Evolutionary conservation across 30 jellyfish, hydroid and myxozoan genomes (phyloP).

Genomic region (Aurelia aurita complex sp. Pacific): DNA sequence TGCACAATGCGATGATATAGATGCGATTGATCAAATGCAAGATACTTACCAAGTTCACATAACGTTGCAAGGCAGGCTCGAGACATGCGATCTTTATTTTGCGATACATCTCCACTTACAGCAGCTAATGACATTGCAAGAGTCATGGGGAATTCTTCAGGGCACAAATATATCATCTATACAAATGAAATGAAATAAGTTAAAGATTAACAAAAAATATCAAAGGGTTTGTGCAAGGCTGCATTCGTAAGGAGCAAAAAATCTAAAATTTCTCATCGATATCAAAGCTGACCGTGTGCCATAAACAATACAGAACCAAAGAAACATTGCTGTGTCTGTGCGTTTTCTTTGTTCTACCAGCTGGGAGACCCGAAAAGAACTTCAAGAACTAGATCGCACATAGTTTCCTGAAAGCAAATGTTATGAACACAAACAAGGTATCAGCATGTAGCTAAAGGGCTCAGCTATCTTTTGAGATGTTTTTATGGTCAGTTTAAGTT

Average conservation of each 20-base stretch:
- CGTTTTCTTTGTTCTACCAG: no score
- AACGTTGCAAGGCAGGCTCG: constrained; percentile 96
- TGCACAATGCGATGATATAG: no score
- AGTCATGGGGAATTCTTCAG: constrained; percentile 87
- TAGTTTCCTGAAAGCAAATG: no score
- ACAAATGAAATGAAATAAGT: not conserved
- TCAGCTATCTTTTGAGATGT: no score
- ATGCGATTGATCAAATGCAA: no score
- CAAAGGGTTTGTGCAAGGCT: not conserved
- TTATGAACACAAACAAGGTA: no score
- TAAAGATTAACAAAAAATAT: not conserved
- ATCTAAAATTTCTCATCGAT: not conserved
- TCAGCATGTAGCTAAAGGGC: no score
- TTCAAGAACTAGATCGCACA: no score
- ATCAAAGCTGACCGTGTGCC: not conserved
- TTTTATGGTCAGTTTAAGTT: no score
- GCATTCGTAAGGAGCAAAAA: not conserved
- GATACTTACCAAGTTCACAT: constrained; percentile 88
- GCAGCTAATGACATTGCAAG: constrained; percentile 95
- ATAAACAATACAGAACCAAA: not conserved
- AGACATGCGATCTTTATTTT: constrained; percentile 93
- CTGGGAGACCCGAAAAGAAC: no score
- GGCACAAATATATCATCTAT: constrained; percentile 85
- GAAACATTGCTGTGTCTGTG: not conserved
- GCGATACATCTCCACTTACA: constrained; percentile 82